Percentiles rank a stretch among this genome's conserved stretches.
phyloP scores from a whole-genome alignment of 2,113 vertebrate genomes.

The Tragelaphus imberbis region DNA sequence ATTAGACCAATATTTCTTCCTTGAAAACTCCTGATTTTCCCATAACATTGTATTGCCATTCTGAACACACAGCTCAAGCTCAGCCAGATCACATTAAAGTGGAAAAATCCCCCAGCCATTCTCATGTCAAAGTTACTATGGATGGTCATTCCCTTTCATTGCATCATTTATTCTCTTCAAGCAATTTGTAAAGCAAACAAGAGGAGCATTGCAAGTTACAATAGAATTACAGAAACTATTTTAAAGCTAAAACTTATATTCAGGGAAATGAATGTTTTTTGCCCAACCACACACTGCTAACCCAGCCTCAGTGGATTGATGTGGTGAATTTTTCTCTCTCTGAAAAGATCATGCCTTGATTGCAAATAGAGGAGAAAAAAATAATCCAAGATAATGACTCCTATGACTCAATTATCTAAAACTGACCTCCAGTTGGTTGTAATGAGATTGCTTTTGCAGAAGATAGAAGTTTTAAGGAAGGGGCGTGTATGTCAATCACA shows the following conservation, averaged over 20 bases:
- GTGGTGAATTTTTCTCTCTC: not conserved
- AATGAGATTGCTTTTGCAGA: not conserved
- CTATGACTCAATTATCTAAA: not conserved
- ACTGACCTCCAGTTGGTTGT: not conserved
- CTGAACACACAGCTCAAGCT: slow-evolving; percentile 62
- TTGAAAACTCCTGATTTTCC: slow-evolving; percentile 72
- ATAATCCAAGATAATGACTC: not conserved
- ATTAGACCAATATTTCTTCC: slow-evolving; percentile 75
- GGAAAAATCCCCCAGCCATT: slow-evolving; percentile 31
- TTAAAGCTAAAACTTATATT: slow-evolving; percentile 39
- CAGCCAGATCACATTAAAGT: slow-evolving; percentile 59
- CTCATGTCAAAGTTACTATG: slow-evolving; percentile 55
- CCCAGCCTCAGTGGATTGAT: not conserved
- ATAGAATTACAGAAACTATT: slow-evolving; percentile 54
- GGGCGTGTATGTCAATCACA: not conserved
- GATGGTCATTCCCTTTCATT: slow-evolving; percentile 48
- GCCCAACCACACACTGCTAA: not conserved
- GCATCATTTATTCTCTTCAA: slow-evolving; percentile 44
- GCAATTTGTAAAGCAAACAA: slow-evolving; percentile 65
- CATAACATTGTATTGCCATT: slow-evolving; percentile 66
- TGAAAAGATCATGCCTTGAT: slow-evolving; percentile 12
- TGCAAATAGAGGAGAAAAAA: slow-evolving; percentile 1
- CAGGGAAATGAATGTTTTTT: slow-evolving; percentile 8
- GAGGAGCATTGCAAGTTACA: slow-evolving; percentile 34
- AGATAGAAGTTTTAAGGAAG: not conserved